Base-by-base conservation (phyloP, 1,140 invertebrate species). In the Lamellibrachia luymesi region DNA sequence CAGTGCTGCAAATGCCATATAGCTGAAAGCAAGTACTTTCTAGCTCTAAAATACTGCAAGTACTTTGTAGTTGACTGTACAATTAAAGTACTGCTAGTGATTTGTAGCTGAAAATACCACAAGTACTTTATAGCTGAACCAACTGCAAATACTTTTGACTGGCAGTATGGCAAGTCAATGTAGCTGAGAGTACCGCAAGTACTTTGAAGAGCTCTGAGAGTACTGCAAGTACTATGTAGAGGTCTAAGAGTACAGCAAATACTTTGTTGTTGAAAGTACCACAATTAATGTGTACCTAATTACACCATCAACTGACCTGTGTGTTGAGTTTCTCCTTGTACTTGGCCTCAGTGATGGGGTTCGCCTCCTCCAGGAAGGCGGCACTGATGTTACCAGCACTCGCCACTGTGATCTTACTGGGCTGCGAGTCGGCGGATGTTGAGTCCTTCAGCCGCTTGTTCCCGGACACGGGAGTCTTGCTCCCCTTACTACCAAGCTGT, bases 321-420 rank as follows among this genome's bases (percentile, higher is more conserved):
- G 93, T 90, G 92, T 91, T 93, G 6, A 94, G 25, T 92, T 94
- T 94, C 92, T 94, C 94, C 51, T 94, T 94, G 92, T 94, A 94
- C 93, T 94, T 94, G 51, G 51, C 94, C 38, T 94, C 94, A 50
- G 93, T 92, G 22, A 93, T 91, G 2, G 94, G 93, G 91, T 94
- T 94, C 38, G 92, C 94, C 64, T 80, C 4, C 13, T 80, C 64
- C 64, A 22, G 64, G 50, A 93, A 93, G 49, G 91, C 49, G 91
- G 8, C 64, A 80, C 13, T 80, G 64, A 80, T 8, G 64, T 22
- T 80, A 2, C 64, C 64, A 22, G 64, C 64, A 22, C 64, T 80
- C 5, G 64, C 64, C 8, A 80, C 17, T 10, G 52, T 38, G 49
- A 50, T 91, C 52, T 80, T 93, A 22, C 90, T 56, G 2, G 91